A percentile compares a stretch with the other conserved stretches of the same genome.
Evolutionary conservation across 2,888 invertebrate genomes (phyloP).

Genomic region (Thereva unica): DNA sequence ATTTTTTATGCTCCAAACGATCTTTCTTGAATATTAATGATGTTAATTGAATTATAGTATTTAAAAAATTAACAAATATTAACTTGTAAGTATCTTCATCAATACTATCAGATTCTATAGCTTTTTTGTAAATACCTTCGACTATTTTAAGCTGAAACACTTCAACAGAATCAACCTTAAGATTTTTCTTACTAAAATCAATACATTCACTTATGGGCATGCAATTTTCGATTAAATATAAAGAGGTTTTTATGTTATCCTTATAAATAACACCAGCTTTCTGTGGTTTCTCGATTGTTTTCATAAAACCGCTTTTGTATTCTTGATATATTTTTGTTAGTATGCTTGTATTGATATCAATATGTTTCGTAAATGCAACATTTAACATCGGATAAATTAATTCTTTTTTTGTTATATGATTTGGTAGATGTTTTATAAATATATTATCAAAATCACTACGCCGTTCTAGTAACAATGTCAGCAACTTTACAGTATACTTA

Average conservation of each 20-base stretch:
- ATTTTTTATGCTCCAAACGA: constrained; percentile 50
- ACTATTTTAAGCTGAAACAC: constrained; percentile 64
- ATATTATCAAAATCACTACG: constrained; percentile 40
- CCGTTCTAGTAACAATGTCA: constrained; percentile 63
- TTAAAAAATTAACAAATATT: constrained; percentile 62
- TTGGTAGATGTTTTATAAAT: constrained; percentile 48
- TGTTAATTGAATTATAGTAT: constrained; percentile 61
- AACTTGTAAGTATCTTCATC: constrained; percentile 47
- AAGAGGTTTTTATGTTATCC: constrained; percentile 64
- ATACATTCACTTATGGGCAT: constrained; percentile 64
- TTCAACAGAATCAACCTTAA: constrained; percentile 68
- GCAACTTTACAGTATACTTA: constrained; percentile 64
- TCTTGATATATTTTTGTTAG: constrained; percentile 63
- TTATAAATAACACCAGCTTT: constrained; percentile 70
- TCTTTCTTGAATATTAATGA: constrained; percentile 60
- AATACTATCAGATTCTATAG: constrained; percentile 52
- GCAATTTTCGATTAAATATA: constrained; percentile 64
- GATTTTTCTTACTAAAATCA: constrained; percentile 63
- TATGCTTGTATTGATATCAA: constrained; percentile 56
- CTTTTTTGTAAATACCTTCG: constrained; percentile 62
- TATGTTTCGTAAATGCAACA: constrained; percentile 57
- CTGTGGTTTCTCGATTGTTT: constrained; percentile 70
- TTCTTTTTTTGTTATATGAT: constrained; percentile 64
- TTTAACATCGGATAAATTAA: constrained; percentile 67
- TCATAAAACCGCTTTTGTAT: constrained; percentile 66